Percentiles rank a stretch among this genome's conserved stretches.
Evolutionary conservation across 2,888 invertebrate species (phyloP).

Genomic region (Sphaerophoria taeniata): DNA sequence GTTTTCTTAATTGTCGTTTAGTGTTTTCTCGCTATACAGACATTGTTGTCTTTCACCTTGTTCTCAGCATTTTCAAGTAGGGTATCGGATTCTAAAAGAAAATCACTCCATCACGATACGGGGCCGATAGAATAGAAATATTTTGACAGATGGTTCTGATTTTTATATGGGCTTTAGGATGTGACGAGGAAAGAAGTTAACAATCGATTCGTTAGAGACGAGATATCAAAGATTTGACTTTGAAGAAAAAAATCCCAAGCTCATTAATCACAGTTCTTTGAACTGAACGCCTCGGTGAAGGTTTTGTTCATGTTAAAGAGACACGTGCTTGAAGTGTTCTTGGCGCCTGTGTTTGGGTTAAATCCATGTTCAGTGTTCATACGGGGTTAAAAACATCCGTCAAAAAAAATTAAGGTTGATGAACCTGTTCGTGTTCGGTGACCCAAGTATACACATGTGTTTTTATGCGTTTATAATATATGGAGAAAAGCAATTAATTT

Average conservation of each 20-base stretch:
- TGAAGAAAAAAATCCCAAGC: background rate
- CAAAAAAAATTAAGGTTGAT: background rate
- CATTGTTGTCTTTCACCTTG: background rate
- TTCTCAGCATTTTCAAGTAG: background rate
- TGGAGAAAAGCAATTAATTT: conserved; percentile 11
- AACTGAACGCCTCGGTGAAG: conserved; percentile 1
- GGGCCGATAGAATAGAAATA: conserved; percentile 32
- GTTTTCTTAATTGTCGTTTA: conserved; percentile 17
- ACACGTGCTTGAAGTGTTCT: conserved; percentile 15
- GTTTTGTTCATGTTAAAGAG: conserved; percentile 26
- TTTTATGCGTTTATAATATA: background rate
- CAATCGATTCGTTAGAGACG: background rate
- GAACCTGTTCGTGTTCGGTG: conserved; percentile 7
- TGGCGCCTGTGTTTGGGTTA: conserved; percentile 11
- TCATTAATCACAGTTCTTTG: conserved; percentile 34
- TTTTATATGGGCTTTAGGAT: conserved; percentile 4
- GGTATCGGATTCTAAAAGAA: conserved; percentile 3
- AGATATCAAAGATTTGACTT: background rate
- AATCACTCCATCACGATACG: conserved; percentile 15
- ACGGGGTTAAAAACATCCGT: background rate
- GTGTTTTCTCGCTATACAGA: background rate
- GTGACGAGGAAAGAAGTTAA: conserved; percentile 19
- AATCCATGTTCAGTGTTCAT: conserved; percentile 3
- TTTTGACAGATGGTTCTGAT: conserved; percentile 55
- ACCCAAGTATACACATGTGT: too few species aligned